Evolutionary conservation across 2,797 vertebrate species (phyloP).

Genomic region (Pantherophis alleghaniensis): DNA sequence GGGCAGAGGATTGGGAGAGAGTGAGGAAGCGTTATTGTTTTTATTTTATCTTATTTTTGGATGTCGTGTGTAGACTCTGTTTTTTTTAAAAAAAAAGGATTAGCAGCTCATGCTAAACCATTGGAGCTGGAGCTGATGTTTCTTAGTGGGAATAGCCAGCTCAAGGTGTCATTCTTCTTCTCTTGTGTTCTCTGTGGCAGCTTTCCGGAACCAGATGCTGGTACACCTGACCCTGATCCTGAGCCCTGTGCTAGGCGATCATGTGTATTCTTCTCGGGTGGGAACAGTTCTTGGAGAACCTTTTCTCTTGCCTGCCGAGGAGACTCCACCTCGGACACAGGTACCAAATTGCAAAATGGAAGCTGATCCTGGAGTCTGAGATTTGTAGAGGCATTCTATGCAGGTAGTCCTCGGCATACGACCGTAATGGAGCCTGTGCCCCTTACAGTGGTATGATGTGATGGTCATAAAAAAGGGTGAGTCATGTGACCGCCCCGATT

Average conservation of each 20-base stretch:
- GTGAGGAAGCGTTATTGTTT: neutral
- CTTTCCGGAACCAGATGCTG: constrained; percentile 68
- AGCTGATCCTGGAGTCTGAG: neutral
- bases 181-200: constrained; percentile 45
- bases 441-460: neutral
- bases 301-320: constrained; percentile 60
- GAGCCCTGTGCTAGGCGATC: constrained; percentile 72
- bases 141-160: no score
- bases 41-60: neutral
- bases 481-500: neutral
- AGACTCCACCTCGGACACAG: constrained; percentile 49
- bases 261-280: constrained; percentile 56
- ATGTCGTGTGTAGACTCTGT: neutral
- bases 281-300: constrained; percentile 70
- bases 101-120: neutral
- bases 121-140: neutral
- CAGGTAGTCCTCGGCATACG: neutral
- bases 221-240: constrained; percentile 70
- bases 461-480: neutral
- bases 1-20: neutral
- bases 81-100: neutral
- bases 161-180: neutral
- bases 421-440: neutral
- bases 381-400: no score
- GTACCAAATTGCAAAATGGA: constrained; percentile 45